Evolutionary conservation across 2,113 vertebrate genomes (phyloP), one percentile per base, ranked within the genome.

Genomic region (Apteryx owenii): DNA sequence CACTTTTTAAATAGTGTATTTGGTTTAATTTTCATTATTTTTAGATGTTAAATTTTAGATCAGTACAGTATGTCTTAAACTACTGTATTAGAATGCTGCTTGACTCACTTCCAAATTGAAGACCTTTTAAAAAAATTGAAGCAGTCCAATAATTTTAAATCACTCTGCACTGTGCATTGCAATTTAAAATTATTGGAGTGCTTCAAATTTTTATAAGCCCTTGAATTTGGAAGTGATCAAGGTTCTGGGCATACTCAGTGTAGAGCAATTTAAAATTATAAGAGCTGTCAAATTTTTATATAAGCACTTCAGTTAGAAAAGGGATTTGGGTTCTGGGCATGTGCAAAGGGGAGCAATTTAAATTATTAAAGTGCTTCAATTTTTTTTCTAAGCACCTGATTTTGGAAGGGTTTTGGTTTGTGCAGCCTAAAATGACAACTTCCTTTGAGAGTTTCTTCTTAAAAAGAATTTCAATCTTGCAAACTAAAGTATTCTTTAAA

Each of bases 121-220:
- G 98, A 98, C 98, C 97, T 98, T 98, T 98, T 97, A 97, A 98
- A 98, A 97, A 98, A 98, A 98, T 98, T 98, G 98, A 98, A 98
- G 97, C 98, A 98, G 98, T 98, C 98, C 98, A 98, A 98, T 98
- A 98, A 98, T 98, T 98, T 98, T 98, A 98, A 98, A 98, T 98
- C 98, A 98, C 98, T 98, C 98, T 98, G 96, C 98, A 98, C 98
- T 98, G 97, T 98, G 98, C 98, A 97, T 98, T 98, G 98, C 98
- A 98, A 98, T 98, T 98, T 98, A 98, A 98, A 98, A 98, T 98
- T 98, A 98, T 98, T 98, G 98, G 98, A 98, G 98, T 98, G 98
- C 98, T 98, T 98, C 98, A 98, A 98, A 98, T 98, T 98, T 98
- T 98, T 98, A 98, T 98, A 98, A 98, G 98, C 98, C 98, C 98